Conservation (phyloP, 30 jellyfish, hydroid and myxozoan genomes). For the Pelagia noctiluca region DNA sequence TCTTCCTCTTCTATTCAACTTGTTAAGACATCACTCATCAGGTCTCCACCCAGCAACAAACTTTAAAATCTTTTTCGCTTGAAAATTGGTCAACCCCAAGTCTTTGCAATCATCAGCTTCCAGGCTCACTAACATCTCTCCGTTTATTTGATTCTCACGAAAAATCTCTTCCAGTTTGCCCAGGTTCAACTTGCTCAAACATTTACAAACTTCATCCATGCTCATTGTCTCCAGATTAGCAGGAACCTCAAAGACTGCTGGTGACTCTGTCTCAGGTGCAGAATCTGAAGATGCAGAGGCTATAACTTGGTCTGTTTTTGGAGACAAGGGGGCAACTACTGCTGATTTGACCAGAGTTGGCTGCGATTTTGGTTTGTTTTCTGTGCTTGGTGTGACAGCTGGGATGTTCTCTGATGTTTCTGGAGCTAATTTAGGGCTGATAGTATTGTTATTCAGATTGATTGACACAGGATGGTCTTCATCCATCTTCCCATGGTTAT, state of each 20-base stretch:
- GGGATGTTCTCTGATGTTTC: neutral
- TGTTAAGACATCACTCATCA: conserved; percentile 29
- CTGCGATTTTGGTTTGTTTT: neutral
- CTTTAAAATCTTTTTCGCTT: conserved; percentile 64
- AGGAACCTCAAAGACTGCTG: conserved; percentile 12
- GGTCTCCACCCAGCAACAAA: conserved; percentile 94
- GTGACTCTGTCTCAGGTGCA: neutral
- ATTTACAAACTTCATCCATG: conserved; percentile 53
- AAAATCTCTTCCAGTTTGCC: conserved; percentile 56
- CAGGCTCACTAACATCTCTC: conserved; percentile 62
- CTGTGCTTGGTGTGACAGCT: neutral
- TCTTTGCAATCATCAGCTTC: conserved; percentile 74
- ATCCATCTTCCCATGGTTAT: too few species aligned
- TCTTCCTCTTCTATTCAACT: too few species aligned
- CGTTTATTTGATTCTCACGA: conserved; percentile 80
- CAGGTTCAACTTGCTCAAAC: conserved; percentile 62
- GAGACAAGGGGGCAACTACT: neutral
- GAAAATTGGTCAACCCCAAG: conserved; percentile 53
- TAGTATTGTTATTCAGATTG: too few species aligned
- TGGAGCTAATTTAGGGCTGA: too few species aligned
- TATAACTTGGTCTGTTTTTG: neutral
- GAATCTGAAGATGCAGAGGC: neutral
- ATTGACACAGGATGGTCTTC: too few species aligned
- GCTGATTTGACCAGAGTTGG: neutral
- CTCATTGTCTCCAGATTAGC: conserved; percentile 41